Percentiles rank a stretch among this genome's conserved stretches.
phyloP scores from a whole-genome alignment of 1,140 invertebrate species.

The Sycobia sp. region DNA sequence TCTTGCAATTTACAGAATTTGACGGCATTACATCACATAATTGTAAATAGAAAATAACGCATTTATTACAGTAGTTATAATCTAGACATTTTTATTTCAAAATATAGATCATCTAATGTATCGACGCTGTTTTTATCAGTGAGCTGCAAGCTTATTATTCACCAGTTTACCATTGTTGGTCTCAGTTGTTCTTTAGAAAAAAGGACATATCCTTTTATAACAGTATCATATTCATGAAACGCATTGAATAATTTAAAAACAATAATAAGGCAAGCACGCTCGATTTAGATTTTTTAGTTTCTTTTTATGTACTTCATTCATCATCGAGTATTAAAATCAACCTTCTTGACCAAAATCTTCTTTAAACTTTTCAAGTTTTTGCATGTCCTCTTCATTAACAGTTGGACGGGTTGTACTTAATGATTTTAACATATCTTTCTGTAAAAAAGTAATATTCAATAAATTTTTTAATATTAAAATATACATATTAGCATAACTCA shows the following conservation, averaged over 20 bases:
- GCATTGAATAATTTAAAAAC: slow-evolving; percentile 23
- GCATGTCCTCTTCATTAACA: slow-evolving; percentile 95
- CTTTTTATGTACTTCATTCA: slow-evolving; percentile 31
- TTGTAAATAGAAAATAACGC: slow-evolving; percentile 30
- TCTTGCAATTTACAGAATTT: not conserved
- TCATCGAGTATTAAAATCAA: slow-evolving; percentile 59
- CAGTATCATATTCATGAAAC: slow-evolving; percentile 24
- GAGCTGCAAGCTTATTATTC: slow-evolving; percentile 36
- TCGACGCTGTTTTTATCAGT: slow-evolving; percentile 23
- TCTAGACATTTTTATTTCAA: slow-evolving; percentile 44
- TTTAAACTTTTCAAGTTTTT: slow-evolving; percentile 94
- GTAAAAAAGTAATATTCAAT: too few relatives aligned
- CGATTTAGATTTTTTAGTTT: slow-evolving; percentile 39
- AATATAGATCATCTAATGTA: slow-evolving; percentile 43
- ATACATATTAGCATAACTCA: too few relatives aligned
- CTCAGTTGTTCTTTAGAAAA: slow-evolving; percentile 20
- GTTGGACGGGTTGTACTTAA: slow-evolving; percentile 94
- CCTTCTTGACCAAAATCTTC: slow-evolving; percentile 99
- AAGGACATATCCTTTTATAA: slow-evolving; percentile 17
- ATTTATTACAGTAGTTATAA: slow-evolving; percentile 29
- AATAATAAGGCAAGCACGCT: slow-evolving; percentile 50
- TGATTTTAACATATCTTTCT: slow-evolving; percentile 95
- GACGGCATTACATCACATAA: slow-evolving; percentile 5
- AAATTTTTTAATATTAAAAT: slow-evolving; percentile 37
- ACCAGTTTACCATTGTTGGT: slow-evolving; percentile 21